Base-by-base conservation (phyloP, 2,888 invertebrate species). In the Cetonia aurata region DNA sequence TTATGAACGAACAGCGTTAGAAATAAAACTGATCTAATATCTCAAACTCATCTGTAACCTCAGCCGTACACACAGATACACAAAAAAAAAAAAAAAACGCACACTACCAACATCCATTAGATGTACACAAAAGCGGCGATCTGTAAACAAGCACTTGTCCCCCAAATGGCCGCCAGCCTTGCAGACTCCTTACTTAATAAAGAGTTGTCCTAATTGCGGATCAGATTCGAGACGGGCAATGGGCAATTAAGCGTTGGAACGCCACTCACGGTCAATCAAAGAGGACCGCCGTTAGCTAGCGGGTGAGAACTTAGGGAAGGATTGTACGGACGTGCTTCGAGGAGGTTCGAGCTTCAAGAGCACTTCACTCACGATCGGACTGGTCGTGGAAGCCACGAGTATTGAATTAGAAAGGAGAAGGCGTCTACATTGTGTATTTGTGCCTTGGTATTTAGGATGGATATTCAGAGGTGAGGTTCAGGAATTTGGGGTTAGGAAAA, bases 191-290 rank as follows among this genome's bases (percentile, higher is more conserved):
- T 17, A 41, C 57, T 42, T 50, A 69, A 59, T 65, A 67, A 25
- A 25, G 25, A 25, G 68, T 62, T 31, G 13, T 71, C 71, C 55
- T 71, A 67, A 67, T 67, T 55, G 71, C 69, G 70, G 68, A 42
- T 69, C 31, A 70, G 69, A 69, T 69, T 75, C 72, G 73, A 59
- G 72, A 46, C 67, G 67, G 67, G 73, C 25, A 55, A 66, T 67
- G 73, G 74, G 74, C 75, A 76, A 77, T 77, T 76, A 75, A 75
- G 75, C 72, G 77, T 68, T 66, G 69, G 73, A 76, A 75, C 73
- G 74, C 71, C 74, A 73, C 78, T 78, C 77, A 69, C 73, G 78
- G 78, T 78, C 79, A 79, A 79, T 79, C 79, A 79, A 77, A 77
- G 74, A 71, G 71, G 69, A 75, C 77, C 75, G 71, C 69, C 53